Conservation (phyloP, 2,797 vertebrate genomes). For the Carcharodon carcharias region DNA sequence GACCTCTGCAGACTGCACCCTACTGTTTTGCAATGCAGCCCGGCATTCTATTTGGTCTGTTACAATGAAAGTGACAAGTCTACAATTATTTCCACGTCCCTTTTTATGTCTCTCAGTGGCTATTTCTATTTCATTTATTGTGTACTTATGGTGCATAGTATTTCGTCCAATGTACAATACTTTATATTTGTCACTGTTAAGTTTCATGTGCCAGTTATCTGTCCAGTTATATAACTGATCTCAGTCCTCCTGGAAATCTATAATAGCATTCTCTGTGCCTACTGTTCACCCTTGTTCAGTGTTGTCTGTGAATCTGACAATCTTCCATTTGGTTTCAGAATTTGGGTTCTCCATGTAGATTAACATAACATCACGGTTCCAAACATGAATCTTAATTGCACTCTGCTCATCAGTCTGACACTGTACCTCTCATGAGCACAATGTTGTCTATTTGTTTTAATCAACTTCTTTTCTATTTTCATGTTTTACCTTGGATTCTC, state of each 20-base stretch:
- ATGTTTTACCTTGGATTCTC: neutral
- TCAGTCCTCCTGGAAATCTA: neutral
- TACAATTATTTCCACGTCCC: neutral
- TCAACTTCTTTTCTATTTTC: neutral
- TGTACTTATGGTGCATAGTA: neutral
- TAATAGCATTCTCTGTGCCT: neutral
- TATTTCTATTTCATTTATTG: neutral
- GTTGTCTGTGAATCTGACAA: neutral
- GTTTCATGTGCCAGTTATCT: neutral
- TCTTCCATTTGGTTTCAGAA: neutral
- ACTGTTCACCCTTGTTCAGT: neutral
- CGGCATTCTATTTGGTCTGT: neutral
- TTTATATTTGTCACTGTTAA: neutral
- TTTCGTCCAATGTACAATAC: neutral
- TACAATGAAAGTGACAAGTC: neutral
- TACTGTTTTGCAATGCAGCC: neutral
- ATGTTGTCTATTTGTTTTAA: conserved; percentile 13
- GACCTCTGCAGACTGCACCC: neutral
- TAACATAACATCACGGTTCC: neutral
- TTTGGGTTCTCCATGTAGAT: neutral
- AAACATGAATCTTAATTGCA: neutral
- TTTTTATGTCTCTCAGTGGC: neutral
- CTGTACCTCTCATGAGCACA: neutral
- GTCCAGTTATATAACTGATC: neutral
- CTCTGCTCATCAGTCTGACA: neutral